Conservation (phyloP, 2,888 invertebrate genomes). For the Lamellibrachia satsuma region DNA sequence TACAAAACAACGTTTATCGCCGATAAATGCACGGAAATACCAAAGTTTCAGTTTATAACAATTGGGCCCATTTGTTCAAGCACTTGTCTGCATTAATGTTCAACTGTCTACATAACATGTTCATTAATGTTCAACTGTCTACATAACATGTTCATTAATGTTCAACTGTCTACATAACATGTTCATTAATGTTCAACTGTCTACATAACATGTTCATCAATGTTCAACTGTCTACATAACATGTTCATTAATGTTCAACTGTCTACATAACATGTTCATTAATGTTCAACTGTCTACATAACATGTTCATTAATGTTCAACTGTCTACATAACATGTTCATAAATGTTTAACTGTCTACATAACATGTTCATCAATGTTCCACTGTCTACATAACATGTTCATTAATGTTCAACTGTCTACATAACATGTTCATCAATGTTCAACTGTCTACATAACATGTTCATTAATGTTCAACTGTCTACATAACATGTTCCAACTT, state of each 20-base stretch:
- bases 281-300: background rate
- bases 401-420: background rate
- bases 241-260: background rate
- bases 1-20: too few relatives aligned
- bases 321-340: background rate
- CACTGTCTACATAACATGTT: background rate
- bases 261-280: background rate
- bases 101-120: background rate
- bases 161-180: background rate
- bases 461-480: background rate
- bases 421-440: background rate
- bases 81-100: background rate
- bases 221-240: background rate
- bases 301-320: slow-evolving; percentile 8
- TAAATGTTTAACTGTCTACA: background rate
- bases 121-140: background rate
- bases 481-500: background rate
- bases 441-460: background rate
- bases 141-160: background rate
- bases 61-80: too few relatives aligned
- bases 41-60: too few relatives aligned
- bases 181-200: background rate
- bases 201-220: background rate
- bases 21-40: too few relatives aligned
- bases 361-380: slow-evolving; percentile 8